Evolutionary conservation across 2,113 vertebrate species (phyloP).

Genomic region (Sporophila hypoxantha): DNA sequence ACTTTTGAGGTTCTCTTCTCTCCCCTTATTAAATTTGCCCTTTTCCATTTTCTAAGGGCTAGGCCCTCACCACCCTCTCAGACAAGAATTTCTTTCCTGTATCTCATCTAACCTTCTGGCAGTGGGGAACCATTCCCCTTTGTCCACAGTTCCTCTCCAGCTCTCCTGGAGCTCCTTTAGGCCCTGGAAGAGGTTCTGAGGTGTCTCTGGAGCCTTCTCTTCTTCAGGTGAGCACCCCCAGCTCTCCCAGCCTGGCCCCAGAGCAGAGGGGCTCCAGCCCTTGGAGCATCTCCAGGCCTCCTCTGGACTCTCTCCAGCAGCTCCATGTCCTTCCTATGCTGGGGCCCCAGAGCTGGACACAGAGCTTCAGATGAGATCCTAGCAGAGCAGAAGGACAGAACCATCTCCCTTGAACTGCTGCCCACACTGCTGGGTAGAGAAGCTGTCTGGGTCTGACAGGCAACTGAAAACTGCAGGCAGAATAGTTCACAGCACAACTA

Average conservation of each 20-base stretch:
- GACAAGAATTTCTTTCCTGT: not conserved
- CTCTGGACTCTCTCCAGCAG: not conserved
- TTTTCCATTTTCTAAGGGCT: not conserved
- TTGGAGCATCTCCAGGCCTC: not conserved
- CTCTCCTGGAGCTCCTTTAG: not conserved
- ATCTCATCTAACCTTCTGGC: not conserved
- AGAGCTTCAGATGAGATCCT: not conserved
- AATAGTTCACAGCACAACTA: not conserved
- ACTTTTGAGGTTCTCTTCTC: not conserved
- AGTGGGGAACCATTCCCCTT: not conserved
- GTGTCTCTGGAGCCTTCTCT: not conserved
- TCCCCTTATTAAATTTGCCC: not conserved
- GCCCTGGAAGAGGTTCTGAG: not conserved
- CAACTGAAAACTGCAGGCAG: not conserved
- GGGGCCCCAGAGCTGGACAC: not conserved
- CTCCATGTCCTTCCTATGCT: not conserved
- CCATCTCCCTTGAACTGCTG: not conserved
- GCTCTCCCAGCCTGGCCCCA: not conserved
- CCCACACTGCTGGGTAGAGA: not conserved
- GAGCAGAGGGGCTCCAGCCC: not conserved
- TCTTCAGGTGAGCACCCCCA: not conserved
- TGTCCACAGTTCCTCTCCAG: not conserved
- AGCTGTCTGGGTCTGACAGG: not conserved
- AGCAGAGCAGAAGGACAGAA: not conserved
- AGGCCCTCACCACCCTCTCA: not conserved